A percentile compares a stretch with the other conserved stretches of the same genome.
These are phyloP conservation scores for Tenebrosternarchus preto DNA, from an alignment of 2,113 vertebrate genomes.

Conservation along the genomic window DNA sequence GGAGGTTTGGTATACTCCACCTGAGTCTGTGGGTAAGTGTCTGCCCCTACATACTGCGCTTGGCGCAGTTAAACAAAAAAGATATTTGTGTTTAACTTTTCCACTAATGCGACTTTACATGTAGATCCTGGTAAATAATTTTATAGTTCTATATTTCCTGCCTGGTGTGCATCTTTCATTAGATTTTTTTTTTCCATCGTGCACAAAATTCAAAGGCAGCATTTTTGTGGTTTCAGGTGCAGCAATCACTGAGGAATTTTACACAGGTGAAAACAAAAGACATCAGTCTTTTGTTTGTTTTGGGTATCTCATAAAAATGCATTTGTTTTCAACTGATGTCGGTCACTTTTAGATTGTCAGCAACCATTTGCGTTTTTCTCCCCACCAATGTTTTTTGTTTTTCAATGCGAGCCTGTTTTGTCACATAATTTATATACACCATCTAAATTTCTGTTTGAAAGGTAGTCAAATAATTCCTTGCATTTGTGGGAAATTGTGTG, in stretches of 20 bases:
- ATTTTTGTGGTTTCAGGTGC: slow-evolving; percentile 30
- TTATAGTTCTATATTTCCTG: background rate
- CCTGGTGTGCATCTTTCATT: background rate
- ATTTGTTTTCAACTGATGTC: too few species aligned
- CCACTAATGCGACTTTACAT: background rate
- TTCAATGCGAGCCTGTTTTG: background rate
- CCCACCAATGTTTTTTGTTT: background rate
- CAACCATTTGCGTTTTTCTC: too few species aligned
- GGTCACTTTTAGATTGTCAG: too few species aligned
- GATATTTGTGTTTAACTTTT: too few species aligned
- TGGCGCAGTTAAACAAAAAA: too few species aligned
- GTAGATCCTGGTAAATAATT: background rate
- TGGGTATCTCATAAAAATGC: too few species aligned
- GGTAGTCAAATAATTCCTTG: background rate
- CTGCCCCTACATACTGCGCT: too few species aligned
- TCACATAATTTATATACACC: background rate
- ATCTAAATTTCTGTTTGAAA: background rate
- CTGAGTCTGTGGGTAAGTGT: slow-evolving; percentile 38
- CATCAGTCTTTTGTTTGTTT: too few species aligned
- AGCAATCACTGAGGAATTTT: slow-evolving; percentile 18
- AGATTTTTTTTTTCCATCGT: background rate
- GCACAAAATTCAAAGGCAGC: background rate
- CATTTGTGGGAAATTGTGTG: slow-evolving; percentile 15
- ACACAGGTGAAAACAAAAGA: slow-evolving; percentile 37
- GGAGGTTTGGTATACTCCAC: slow-evolving; percentile 47